Base-by-base conservation (phyloP, 1,140 invertebrate genomes). In the Watersipora subatra region DNA sequence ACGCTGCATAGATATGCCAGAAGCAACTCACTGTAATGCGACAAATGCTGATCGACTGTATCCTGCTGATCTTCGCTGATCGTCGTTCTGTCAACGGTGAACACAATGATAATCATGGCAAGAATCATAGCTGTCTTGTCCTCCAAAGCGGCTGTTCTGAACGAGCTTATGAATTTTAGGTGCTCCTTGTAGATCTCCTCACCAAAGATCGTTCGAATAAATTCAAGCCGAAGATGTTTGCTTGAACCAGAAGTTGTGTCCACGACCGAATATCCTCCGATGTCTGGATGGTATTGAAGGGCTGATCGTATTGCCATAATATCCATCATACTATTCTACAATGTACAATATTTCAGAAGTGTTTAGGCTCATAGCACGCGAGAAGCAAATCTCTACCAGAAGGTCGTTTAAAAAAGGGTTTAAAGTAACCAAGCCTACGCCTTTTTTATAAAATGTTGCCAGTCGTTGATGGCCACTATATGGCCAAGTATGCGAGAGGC, bases 81-180 rank as follows among this genome's bases (percentile, higher is more conserved):
- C 71, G 86, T 85, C 2, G 88, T 83, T 65, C 92, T 80, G 67
- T 90, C 86, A 0, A 92, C 89, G 27, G 88, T 87, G 76, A 95
- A 95, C 17, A 95, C 81, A 57, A 90, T 84, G 70, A 96, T 93
- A 63, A 92, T 90, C 74, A 89, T 89, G 72, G 95, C 83, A 65
- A 95, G 88, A 15, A 93, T 84, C 76, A 94, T 90, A 27, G 94
- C 87, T 75, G 90, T 88, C 74, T 92, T 89, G 80, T 96, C 91
- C 25, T 81, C 82, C 20, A 88, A 83, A 87, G 73, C 73, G 7
- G 75, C 64, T 46, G 73, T 61, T 57, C 73, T 73, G 19, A 78
- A 67, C n/a, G 66, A 66, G 19, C 59, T 68, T 15, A 76, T 70
- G 63, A 78, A 77, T 58, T 68, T 66, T 57, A 76, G 68, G 66